Conservation (phyloP, 2,797 vertebrate genomes). For the Threskiornis aethiopicus region DNA sequence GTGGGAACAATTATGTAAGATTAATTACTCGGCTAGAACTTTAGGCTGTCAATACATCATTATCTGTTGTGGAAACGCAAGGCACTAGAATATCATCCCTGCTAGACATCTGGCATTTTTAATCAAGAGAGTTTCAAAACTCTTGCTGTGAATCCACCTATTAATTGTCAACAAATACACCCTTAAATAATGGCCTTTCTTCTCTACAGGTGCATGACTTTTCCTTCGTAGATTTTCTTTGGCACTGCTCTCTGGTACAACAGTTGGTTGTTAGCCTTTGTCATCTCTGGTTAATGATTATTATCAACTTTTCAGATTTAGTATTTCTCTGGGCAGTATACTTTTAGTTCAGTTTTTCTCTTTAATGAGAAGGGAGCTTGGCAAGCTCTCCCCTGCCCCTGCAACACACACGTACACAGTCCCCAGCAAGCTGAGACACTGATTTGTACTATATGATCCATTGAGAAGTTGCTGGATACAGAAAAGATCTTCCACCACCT, state of each 20-base stretch:
- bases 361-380: background rate
- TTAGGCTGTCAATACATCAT: background rate
- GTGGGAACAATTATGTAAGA: background rate
- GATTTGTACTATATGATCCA: background rate
- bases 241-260: background rate
- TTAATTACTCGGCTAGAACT: background rate
- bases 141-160: background rate
- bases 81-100: background rate
- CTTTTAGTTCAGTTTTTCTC: background rate
- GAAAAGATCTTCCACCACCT: background rate
- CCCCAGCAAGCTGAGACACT: background rate
- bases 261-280: background rate
- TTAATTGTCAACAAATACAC: background rate
- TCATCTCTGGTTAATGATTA: background rate
- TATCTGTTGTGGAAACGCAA: background rate
- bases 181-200: background rate
- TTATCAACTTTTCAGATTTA: background rate
- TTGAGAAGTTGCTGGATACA: background rate
- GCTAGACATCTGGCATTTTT: background rate
- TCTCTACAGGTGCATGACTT: background rate
- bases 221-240: background rate
- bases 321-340: background rate
- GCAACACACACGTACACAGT: too few relatives aligned
- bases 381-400: background rate
- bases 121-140: background rate